phyloP scores from a whole-genome alignment of 2,888 invertebrate species.

The Acleris cristana region DNA sequence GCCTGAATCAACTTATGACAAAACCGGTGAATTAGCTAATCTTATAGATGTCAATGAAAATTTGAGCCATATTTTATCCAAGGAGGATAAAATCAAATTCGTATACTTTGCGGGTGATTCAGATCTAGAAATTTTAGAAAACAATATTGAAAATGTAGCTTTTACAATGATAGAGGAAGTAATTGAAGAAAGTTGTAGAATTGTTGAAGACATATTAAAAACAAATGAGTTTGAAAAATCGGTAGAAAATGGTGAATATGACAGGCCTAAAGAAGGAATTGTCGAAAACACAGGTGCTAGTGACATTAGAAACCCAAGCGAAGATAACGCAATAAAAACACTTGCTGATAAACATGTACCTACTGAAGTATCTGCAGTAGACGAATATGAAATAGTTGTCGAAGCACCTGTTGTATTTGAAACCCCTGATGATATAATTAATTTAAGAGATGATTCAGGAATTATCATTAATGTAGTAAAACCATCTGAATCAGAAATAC shows the following conservation, averaged over 20 bases:
- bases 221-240: neutral
- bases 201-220: neutral
- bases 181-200: neutral
- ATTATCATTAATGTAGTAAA: too few relatives aligned
- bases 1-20: neutral
- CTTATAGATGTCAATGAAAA: neutral
- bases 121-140: neutral
- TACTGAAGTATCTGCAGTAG: constrained; percentile 1
- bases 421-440: neutral
- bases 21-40: neutral
- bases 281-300: too few relatives aligned
- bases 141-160: neutral
- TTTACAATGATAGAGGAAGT: neutral
- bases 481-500: neutral
- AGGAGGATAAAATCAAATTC: neutral
- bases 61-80: neutral
- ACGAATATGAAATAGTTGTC: constrained; percentile 1
- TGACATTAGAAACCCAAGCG: too few relatives aligned
- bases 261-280: too few relatives aligned
- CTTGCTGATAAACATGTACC: neutral
- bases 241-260: neutral
- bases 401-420: neutral
- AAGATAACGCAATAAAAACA: too few relatives aligned
- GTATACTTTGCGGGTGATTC: neutral
- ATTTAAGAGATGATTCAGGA: too few relatives aligned